Percentiles rank a stretch among this genome's conserved stretches.
These are phyloP conservation scores for Onychorhynchus coronatus DNA, from an alignment of 2,113 vertebrate genomes.

Conservation along the genomic window DNA sequence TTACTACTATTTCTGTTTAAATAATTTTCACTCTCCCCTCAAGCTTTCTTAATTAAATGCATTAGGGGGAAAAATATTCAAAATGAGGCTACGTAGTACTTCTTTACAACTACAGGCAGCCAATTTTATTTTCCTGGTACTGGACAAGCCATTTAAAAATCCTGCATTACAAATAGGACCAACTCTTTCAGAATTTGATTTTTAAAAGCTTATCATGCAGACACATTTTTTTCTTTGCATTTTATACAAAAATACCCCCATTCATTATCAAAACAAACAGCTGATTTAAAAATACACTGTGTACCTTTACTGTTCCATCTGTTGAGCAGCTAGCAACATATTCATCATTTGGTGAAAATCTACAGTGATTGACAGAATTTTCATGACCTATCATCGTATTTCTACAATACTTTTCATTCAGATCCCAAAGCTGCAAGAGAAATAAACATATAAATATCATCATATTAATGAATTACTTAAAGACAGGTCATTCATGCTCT, in stretches of 20 bases:
- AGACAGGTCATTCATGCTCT: neutral
- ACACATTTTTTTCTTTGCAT: neutral
- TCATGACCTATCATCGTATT: constrained; percentile 92
- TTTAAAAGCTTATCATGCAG: neutral
- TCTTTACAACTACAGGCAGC: neutral
- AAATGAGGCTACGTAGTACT: neutral
- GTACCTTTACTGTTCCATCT: constrained; percentile 93
- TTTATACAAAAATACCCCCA: neutral
- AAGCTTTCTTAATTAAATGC: neutral
- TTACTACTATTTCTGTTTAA: neutral
- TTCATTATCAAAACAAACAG: neutral
- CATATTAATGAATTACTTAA: neutral
- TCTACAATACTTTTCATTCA: constrained; percentile 82
- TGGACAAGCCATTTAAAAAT: neutral
- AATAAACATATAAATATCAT: neutral
- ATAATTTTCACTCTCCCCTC: neutral
- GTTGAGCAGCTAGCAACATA: constrained; percentile 88
- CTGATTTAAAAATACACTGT: neutral
- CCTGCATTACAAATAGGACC: neutral
- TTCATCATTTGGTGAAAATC: constrained; percentile 89
- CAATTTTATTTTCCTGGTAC: neutral
- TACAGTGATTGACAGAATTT: constrained; percentile 88
- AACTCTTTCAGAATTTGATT: neutral
- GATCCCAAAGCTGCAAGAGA: constrained; percentile 86
- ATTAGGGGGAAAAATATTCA: neutral